These are phyloP conservation scores for Petrolisthes manimaculis DNA, from an alignment of 2,888 invertebrate genomes.

Conservation along the genomic window DNA sequence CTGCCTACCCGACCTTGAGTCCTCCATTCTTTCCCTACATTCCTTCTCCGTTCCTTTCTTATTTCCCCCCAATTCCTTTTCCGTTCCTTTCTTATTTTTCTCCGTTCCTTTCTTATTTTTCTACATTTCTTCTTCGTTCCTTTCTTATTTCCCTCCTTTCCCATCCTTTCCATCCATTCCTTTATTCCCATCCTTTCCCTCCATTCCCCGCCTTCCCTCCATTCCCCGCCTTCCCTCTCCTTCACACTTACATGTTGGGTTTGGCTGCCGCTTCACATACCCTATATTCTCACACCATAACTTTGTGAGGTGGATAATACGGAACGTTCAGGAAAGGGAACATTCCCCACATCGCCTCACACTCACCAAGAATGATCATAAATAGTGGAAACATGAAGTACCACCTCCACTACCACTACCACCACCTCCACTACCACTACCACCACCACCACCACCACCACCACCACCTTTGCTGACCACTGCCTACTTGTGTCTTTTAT, in stretches of 20 bases:
- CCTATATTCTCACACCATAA: not conserved
- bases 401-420: slow-evolving; percentile 3
- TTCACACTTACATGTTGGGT: not conserved
- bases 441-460: not conserved
- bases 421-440: slow-evolving; percentile 5
- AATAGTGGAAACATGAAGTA: slow-evolving; percentile 7
- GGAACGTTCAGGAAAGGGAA: not conserved
- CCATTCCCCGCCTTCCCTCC: not conserved
- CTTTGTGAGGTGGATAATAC: not conserved
- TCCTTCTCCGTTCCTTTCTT: slow-evolving; percentile 26
- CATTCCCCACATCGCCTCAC: not conserved
- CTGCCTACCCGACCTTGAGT: not conserved
- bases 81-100: not conserved
- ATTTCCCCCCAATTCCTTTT: slow-evolving; percentile 25
- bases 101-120: not conserved
- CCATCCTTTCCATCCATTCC: not conserved
- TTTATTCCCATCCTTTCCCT: not conserved
- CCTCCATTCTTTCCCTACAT: not conserved
- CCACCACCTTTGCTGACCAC: not conserved
- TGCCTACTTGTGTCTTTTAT: not conserved
- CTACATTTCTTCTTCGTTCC: not conserved
- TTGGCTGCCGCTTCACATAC: slow-evolving; percentile 1
- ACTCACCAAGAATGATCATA: slow-evolving; percentile 2
- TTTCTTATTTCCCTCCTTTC: not conserved
- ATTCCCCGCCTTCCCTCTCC: not conserved